Base-by-base conservation (phyloP, 2,113 vertebrate genomes). In the Natator depressus region DNA sequence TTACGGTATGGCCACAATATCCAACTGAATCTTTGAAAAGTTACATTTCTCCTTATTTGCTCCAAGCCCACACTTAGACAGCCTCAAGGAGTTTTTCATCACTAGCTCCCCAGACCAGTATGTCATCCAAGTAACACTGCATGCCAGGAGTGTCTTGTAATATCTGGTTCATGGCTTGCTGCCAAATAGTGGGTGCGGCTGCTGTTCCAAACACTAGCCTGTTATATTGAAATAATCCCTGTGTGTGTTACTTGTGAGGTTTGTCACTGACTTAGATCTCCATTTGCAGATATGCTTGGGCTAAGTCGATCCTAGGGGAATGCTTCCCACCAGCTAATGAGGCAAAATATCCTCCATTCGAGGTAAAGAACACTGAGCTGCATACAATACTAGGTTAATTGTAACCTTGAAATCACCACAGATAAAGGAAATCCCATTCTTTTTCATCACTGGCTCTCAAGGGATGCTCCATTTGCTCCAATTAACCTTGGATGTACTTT, bases 111-210 rank as follows among this genome's bases (percentile, higher is more conserved):
- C 38, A 6, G 22, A 12, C 76, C 69, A 12, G 8, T 5, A 14
- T 57, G 62, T 35, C 47, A n/a, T 22, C 35, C 54, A 17, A 25
- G 78, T 20, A 12, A 16, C 25, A 0, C 35, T 9, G 2, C 6
- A 65, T 0, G 0, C 5, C 14, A 69, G 22, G 46, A 38, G 2
- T 24, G 11, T 29, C 24, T 57, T 80, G 80, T 10, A 10, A 76
- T 9, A 4, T 47, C 38, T 17, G 6, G 2, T 5, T 8, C 25
- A 13, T 49, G 27, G 0, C 0, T 3, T 2, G 2, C 16, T 1
- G 3, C 84, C 49, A 62, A 47, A 2, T 46, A 76, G 38, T 46
- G 22, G 20, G 22, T 25, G 72, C 5, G 11, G 38, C 25, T 42
- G 38, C 72, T 46, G 46, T 76, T 76, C 42, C 72, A 76, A 46